Base-by-base conservation (phyloP, 2,113 vertebrate species). In the Mesembrinibis cayennensis region DNA sequence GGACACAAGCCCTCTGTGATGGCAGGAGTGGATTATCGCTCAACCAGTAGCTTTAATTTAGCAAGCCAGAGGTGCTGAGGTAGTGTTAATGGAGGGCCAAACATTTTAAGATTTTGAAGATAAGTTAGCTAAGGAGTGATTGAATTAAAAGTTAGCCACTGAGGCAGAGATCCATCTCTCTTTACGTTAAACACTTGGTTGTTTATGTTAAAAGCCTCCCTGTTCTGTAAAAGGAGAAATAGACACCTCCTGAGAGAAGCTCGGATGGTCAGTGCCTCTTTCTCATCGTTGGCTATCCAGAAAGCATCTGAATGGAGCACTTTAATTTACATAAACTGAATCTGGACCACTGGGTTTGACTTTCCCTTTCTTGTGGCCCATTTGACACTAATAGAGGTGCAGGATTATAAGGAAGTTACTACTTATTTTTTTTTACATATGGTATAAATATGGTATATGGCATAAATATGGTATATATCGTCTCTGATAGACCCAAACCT, bases 151-250 rank as follows among this genome's bases (percentile, higher is more conserved):
- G 11, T 5, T 18, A 63, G 4, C 42, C 40, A 47, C 2, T 5
- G 49, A 74, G 38, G 59, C 5, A 1, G 52, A 84, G 49, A 73
- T 44, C 6, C 32, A 38, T 42, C 5, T 78, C 9, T 30, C 59
- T 19, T 78, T 70, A 26, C 14, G 6, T 58, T 78, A 66, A 77
- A 36, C 34, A 55, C 10, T 9, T 27, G 19, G 0, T 5, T 76
- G 22, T 83, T 67, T 69, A 32, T 26, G 6, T 62, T 78, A 40
- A 55, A 84, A 89, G 19, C 3, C 13, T 77, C 42, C 11, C 36
- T 84, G 32, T 62, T 94, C 36, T 79, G 11, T 50, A 58, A 87
- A 91, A 71, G 40, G 21, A 91, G 59, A 91, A 77, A 81, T 3
- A 65, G 36, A 56, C 9, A 38, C 6, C 8, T 82, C 17, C 38